Conservation (phyloP, 2,113 vertebrate genomes). For the Thalassarche chlororhynchos region DNA sequence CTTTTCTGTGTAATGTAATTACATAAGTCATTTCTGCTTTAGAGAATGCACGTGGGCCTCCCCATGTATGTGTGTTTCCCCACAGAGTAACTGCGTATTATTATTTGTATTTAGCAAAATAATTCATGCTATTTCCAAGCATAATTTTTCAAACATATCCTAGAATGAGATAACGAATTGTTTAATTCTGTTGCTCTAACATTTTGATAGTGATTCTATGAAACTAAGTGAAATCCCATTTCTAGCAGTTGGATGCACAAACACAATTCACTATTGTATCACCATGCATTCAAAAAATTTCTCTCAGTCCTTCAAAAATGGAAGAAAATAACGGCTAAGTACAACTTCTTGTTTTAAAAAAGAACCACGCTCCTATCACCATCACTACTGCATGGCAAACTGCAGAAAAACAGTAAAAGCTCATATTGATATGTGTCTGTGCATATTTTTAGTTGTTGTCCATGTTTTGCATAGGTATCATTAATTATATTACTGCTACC, state of each 20-base stretch:
- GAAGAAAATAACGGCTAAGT: neutral
- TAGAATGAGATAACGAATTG: neutral
- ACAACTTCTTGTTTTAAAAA: neutral
- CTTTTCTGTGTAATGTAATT: neutral
- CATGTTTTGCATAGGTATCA: neutral
- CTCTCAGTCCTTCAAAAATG: neutral
- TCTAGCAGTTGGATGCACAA: neutral
- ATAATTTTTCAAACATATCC: neutral
- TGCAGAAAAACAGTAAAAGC: neutral
- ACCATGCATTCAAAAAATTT: neutral
- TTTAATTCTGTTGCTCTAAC: neutral
- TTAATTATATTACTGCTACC: neutral
- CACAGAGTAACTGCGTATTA: neutral
- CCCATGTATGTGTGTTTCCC: neutral
- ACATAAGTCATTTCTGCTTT: neutral
- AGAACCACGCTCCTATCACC: neutral
- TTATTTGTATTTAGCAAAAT: neutral
- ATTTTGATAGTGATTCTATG: neutral
- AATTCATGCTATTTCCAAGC: neutral
- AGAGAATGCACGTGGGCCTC: neutral
- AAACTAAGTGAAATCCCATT: neutral
- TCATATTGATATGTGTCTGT: accelerated
- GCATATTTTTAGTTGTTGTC: neutral
- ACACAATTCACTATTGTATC: neutral
- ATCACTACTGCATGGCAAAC: neutral